phyloP scores from a whole-genome alignment of 1,140 invertebrate species.

The Leptinotarsa defecta region DNA sequence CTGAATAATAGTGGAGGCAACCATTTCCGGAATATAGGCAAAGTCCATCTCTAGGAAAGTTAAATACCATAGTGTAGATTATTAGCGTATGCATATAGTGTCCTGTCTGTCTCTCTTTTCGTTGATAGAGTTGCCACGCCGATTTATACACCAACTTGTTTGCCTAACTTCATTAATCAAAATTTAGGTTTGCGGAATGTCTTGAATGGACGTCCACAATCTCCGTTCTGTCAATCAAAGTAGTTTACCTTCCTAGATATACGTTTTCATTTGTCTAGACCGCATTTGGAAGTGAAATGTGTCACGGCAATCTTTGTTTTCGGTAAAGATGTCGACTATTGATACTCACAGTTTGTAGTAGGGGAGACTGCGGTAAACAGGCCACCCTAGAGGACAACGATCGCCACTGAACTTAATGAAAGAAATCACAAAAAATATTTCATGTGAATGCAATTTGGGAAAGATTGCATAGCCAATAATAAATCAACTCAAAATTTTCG shows the following conservation, averaged over 20 bases:
- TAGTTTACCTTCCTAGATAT: not conserved
- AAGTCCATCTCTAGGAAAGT: conserved; percentile 12
- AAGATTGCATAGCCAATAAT: too few relatives aligned
- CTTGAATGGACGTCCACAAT: not conserved
- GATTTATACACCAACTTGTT: not conserved
- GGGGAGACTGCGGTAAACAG: too few relatives aligned
- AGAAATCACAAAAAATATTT: too few relatives aligned
- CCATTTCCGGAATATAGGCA: not conserved
- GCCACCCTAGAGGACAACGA: too few relatives aligned
- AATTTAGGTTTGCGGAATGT: conserved; percentile 12
- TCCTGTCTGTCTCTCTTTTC: conserved; percentile 9
- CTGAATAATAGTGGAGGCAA: conserved; percentile 38
- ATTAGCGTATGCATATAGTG: conserved; percentile 37
- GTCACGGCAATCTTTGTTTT: too few relatives aligned
- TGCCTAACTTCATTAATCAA: conserved; percentile 16
- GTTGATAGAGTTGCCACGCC: not conserved
- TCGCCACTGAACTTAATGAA: too few relatives aligned
- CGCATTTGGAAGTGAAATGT: not conserved
- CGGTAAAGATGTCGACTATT: too few relatives aligned
- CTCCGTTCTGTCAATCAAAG: conserved; percentile 3
- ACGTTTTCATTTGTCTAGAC: not conserved
- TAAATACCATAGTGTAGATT: conserved; percentile 28
- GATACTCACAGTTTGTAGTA: too few relatives aligned
- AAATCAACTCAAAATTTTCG: too few relatives aligned
- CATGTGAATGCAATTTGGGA: too few relatives aligned